These are phyloP conservation scores for Xyrauchen texanus DNA, from an alignment of 2,113 vertebrate genomes.

Conservation along the genomic window DNA sequence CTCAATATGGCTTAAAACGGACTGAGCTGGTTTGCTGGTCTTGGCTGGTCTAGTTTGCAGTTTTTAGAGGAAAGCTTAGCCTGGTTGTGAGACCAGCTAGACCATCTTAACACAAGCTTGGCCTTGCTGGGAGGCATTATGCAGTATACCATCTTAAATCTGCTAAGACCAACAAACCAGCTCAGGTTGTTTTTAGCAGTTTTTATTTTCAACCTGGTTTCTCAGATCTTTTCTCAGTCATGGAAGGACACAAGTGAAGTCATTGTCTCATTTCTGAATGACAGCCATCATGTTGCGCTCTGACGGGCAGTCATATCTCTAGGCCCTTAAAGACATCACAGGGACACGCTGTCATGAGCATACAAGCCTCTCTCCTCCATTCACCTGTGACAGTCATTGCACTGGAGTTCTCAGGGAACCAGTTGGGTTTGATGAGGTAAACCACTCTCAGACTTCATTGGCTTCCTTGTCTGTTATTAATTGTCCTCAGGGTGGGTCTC, in stretches of 20 bases:
- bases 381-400: conserved; percentile 74
- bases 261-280: conserved; percentile 64
- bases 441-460: conserved; percentile 62
- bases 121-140: too few relatives aligned
- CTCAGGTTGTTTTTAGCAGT: too few relatives aligned
- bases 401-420: conserved; percentile 61
- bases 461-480: conserved; percentile 61
- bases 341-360: conserved; percentile 73
- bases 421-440: conserved; percentile 60
- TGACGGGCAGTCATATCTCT: conserved; percentile 66
- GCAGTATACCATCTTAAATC: too few relatives aligned
- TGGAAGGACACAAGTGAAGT: conserved; percentile 8
- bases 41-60: too few relatives aligned
- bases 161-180: too few relatives aligned
- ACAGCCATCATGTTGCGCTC: conserved; percentile 73
- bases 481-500: conserved; percentile 50
- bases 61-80: too few relatives aligned
- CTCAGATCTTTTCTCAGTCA: conserved; percentile 19
- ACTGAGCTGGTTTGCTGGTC: too few relatives aligned
- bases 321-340: conserved; percentile 68
- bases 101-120: too few relatives aligned
- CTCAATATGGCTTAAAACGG: too few relatives aligned
- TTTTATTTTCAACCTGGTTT: background rate
- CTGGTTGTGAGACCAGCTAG: too few relatives aligned
- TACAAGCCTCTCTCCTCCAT: conserved; percentile 62